Conservation (phyloP, 1,140 invertebrate species). For the Ceratina calcarata region DNA sequence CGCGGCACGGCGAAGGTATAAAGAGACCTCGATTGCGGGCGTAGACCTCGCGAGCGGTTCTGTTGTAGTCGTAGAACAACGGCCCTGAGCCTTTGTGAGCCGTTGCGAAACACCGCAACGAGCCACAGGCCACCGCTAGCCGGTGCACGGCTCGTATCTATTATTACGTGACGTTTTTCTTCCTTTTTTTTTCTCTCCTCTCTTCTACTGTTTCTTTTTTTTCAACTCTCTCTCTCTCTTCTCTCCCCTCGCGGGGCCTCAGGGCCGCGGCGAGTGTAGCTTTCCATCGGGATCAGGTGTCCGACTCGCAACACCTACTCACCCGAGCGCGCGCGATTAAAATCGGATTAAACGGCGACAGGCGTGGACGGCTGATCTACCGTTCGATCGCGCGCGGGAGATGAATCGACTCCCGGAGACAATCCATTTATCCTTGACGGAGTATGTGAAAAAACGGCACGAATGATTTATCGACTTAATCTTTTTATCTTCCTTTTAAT, state of each 20-base stretch:
- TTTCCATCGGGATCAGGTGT: conserved; percentile 60
- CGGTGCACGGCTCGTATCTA: conserved; percentile 55
- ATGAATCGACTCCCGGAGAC: too few relatives aligned
- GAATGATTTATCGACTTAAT: too few relatives aligned
- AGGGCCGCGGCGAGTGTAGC: conserved; percentile 50
- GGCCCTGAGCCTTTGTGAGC: conserved; percentile 61
- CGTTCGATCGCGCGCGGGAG: too few relatives aligned
- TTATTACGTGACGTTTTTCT: conserved; percentile 55
- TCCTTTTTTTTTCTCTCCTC: not conserved
- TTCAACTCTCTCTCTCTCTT: not conserved
- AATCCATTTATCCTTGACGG: conserved; percentile 3
- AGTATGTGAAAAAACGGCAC: too few relatives aligned
- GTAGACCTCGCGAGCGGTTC: conserved; percentile 66
- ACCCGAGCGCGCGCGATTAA: conserved; percentile 36
- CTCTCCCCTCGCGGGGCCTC: conserved; percentile 3
- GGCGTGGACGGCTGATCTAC: not conserved
- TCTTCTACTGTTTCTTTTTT: too few relatives aligned
- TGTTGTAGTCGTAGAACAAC: conserved; percentile 56
- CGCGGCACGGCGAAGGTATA: conserved; percentile 34
- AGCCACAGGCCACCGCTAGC: conserved; percentile 22
- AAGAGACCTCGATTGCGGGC: conserved; percentile 69
- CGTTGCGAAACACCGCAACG: conserved; percentile 55
- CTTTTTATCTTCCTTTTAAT: too few relatives aligned
- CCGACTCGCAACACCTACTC: conserved; percentile 30
- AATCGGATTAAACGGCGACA: conserved; percentile 52